phyloP scores from a whole-genome alignment of 2,113 vertebrate genomes.

The Spea multiplicata region DNA sequence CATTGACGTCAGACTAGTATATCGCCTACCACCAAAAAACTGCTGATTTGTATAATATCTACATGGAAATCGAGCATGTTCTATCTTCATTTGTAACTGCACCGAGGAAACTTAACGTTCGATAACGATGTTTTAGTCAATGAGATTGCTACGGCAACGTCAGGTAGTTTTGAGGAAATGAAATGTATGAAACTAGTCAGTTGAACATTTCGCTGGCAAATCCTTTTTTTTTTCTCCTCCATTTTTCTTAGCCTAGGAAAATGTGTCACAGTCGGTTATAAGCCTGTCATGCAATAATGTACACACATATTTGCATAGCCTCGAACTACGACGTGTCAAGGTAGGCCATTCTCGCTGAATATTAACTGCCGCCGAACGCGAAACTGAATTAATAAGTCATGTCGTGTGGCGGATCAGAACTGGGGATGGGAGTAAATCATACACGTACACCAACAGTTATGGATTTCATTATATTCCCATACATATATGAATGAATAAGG shows the following conservation, averaged over 20 bases:
- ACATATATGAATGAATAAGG: too few relatives aligned
- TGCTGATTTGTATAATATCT: too few relatives aligned
- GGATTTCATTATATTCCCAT: too few relatives aligned
- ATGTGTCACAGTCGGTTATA: not conserved
- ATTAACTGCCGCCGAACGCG: not conserved
- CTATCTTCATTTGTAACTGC: not conserved
- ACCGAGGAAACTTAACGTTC: not conserved
- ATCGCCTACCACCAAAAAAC: too few relatives aligned
- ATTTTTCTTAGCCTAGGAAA: not conserved
- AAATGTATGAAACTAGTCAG: not conserved
- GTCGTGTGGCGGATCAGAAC: not conserved
- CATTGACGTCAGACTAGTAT: too few relatives aligned
- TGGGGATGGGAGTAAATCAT: too few relatives aligned
- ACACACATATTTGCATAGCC: conserved; percentile 13
- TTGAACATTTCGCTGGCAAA: not conserved
- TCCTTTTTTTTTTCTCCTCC: not conserved
- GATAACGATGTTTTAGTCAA: not conserved
- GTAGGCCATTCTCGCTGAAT: not conserved
- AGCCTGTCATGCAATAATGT: not conserved
- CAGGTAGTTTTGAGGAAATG: not conserved
- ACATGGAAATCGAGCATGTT: too few relatives aligned
- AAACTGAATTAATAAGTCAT: not conserved
- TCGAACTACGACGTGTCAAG: not conserved
- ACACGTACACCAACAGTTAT: too few relatives aligned
- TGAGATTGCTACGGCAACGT: not conserved